These are phyloP conservation scores for Leuciscus waleckii DNA, from an alignment of 2,797 vertebrate species.

Conservation along the genomic window DNA sequence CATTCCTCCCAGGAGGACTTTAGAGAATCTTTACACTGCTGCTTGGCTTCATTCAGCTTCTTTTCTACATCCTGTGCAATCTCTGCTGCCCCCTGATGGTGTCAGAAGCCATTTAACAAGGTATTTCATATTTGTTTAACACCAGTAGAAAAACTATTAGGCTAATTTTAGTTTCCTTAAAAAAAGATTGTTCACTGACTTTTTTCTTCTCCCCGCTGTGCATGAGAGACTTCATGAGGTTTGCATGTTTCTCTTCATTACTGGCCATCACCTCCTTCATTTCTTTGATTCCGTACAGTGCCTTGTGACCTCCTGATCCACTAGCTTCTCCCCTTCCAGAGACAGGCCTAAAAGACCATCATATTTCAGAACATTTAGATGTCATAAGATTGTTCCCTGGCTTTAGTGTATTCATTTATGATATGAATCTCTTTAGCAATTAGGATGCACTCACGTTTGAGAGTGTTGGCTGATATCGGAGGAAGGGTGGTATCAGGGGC, in stretches of 20 bases:
- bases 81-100: slow-evolving; percentile 82
- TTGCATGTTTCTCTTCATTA: slow-evolving; percentile 86
- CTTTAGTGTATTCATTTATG: background rate
- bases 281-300: slow-evolving; percentile 88
- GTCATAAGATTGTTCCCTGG: background rate
- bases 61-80: slow-evolving; percentile 85
- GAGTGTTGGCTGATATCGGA: slow-evolving; percentile 69
- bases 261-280: slow-evolving; percentile 90
- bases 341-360: slow-evolving; percentile 79
- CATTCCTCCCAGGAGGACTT: slow-evolving; percentile 86
- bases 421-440: background rate
- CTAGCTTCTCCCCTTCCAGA: slow-evolving; percentile 79
- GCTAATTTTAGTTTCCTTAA: background rate
- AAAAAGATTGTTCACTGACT: slow-evolving; percentile 68
- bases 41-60: slow-evolving; percentile 86
- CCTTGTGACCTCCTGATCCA: slow-evolving; percentile 85
- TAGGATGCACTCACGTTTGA: slow-evolving; percentile 78
- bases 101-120: background rate
- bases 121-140: background rate
- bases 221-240: slow-evolving; percentile 86
- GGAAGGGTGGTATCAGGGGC: slow-evolving; percentile 67
- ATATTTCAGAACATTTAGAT: background rate
- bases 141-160: background rate
- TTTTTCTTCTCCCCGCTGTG: slow-evolving; percentile 87
- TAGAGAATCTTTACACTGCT: slow-evolving; percentile 82